Evolutionary conservation across 2,797 vertebrate species (phyloP).

Genomic region (Enteromius paludinosus): DNA sequence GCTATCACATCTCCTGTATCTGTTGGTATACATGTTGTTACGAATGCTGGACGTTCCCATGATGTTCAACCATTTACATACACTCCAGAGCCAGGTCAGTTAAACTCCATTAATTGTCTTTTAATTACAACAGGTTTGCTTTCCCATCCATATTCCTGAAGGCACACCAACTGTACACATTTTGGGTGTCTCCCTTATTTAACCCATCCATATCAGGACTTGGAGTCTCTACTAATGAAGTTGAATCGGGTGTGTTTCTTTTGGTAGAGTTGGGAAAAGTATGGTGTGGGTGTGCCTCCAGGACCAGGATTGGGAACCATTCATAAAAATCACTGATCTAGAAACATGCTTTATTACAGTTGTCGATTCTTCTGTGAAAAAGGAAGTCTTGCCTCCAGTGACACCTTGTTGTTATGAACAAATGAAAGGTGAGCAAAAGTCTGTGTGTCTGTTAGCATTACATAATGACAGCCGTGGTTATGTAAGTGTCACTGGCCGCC

Average conservation of each 20-base stretch:
- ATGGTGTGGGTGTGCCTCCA: background rate
- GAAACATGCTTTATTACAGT: constrained; percentile 54
- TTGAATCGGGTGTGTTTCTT: constrained; percentile 1
- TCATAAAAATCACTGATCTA: background rate
- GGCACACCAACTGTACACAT: background rate
- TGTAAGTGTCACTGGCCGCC: background rate
- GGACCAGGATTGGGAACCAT: background rate
- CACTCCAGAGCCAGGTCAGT: constrained; percentile 93
- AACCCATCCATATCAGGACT: background rate
- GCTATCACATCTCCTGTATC: constrained; percentile 87
- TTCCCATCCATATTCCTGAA: background rate
- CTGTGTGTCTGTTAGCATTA: background rate
- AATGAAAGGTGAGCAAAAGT: constrained; percentile 86
- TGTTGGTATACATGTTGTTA: constrained; percentile 94
- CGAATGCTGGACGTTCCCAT: constrained; percentile 95
- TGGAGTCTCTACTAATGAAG: background rate
- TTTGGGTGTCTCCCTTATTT: background rate
- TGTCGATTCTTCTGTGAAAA: constrained; percentile 91
- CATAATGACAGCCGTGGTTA: background rate
- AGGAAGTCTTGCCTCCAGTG: constrained; percentile 88
- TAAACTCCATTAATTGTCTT: background rate
- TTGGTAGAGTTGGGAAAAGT: background rate
- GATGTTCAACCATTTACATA: constrained; percentile 96
- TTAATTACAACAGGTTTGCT: background rate
- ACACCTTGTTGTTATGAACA: constrained; percentile 93